phyloP scores from a whole-genome alignment of 2,797 vertebrate species.

The Otolemur crassicaudatus region DNA sequence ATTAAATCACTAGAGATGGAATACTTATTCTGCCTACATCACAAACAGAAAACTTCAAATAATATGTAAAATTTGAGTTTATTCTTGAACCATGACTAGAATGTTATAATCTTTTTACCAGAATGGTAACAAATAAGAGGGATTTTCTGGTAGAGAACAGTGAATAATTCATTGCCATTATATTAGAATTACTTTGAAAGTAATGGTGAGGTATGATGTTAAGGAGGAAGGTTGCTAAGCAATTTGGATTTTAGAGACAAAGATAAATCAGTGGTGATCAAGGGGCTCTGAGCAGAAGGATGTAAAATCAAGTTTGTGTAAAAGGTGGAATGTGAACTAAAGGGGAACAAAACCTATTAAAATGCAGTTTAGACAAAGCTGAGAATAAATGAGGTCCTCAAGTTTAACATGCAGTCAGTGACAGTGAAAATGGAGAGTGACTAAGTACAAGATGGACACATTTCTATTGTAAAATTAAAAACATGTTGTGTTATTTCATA shows the following conservation, averaged over 20 bases:
- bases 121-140: background rate
- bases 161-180: background rate
- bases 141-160: background rate
- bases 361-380: background rate
- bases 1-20: background rate
- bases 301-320: conserved; percentile 1
- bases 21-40: background rate
- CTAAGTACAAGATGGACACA: background rate
- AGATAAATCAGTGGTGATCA: background rate
- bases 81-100: background rate
- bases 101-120: background rate
- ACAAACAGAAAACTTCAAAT: background rate
- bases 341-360: background rate
- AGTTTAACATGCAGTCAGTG: background rate
- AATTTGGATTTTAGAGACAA: conserved; percentile 14
- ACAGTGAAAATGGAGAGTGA: background rate
- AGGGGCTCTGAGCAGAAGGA: background rate
- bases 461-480: conserved; percentile 10
- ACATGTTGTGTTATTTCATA: background rate
- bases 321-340: background rate
- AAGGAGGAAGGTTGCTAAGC: background rate
- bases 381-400: background rate
- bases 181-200: background rate
- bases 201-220: background rate
- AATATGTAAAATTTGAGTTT: background rate